phyloP scores from a whole-genome alignment of 30 jellyfish, hydroid and myxozoan species.

The Chironex yamaguchii region DNA sequence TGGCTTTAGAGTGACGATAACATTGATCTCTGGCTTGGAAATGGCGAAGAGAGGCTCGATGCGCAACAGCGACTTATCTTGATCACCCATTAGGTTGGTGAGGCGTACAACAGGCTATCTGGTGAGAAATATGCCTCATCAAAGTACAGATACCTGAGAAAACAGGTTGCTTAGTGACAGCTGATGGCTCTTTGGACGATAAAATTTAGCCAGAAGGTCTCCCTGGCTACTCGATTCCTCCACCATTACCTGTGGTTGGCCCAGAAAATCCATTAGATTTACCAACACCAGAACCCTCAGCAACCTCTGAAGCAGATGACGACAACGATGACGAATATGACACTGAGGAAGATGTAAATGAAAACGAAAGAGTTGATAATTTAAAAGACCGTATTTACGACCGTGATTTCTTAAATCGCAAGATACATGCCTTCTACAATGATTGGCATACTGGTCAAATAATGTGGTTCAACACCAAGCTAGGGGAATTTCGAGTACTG shows the following conservation, averaged over 20 bases:
- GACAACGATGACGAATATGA: conserved; percentile 26
- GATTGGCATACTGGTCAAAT: conserved; percentile 14
- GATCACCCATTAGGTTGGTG: conserved; percentile 64
- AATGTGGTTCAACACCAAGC: conserved; percentile 45
- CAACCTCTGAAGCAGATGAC: conserved; percentile 9
- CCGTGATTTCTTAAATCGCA: conserved; percentile 39
- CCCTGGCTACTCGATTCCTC: conserved; percentile 45
- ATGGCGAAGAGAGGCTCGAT: conserved; percentile 20
- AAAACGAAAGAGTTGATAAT: conserved; percentile 42
- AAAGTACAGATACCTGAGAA: conserved; percentile 19
- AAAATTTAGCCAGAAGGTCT: conserved; percentile 59
- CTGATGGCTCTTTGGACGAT: conserved; percentile 55
- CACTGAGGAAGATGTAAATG: conserved; percentile 30
- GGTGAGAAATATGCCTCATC: conserved; percentile 16
- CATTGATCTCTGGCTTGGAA: conserved; percentile 61
- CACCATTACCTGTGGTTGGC: conserved; percentile 50
- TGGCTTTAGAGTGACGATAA: conserved; percentile 60
- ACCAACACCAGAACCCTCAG: conserved; percentile 51
- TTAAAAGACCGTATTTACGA: conserved; percentile 45
- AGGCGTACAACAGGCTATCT: conserved; percentile 12
- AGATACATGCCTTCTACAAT: conserved; percentile 44
- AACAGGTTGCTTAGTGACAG: conserved; percentile 69
- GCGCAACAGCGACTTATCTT: conserved; percentile 47
- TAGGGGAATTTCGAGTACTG: conserved; percentile 20
- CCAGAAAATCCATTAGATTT: conserved; percentile 50